A percentile compares a stretch with the other conserved stretches of the same genome.
Conservation (phyloP, 2,113 vertebrate genomes). For the Xiphophorus hellerii region DNA sequence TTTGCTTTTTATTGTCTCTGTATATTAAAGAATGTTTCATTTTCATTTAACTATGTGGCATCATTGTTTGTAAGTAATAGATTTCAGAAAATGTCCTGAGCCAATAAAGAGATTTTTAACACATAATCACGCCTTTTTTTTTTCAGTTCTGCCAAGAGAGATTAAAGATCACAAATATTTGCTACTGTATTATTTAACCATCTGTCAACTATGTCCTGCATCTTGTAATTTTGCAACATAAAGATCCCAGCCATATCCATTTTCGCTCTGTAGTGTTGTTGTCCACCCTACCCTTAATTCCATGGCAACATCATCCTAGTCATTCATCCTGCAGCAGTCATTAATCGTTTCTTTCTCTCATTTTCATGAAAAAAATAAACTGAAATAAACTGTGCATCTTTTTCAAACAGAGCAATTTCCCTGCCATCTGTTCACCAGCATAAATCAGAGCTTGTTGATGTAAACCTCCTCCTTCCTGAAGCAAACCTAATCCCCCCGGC, state of each 20-base stretch:
- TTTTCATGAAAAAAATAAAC: slow-evolving; percentile 40
- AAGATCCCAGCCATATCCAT: background rate
- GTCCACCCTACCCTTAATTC: background rate
- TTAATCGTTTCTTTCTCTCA: slow-evolving; percentile 11
- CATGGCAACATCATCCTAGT: background rate
- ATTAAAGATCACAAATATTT: background rate
- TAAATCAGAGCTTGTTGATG: slow-evolving; percentile 75
- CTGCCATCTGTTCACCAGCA: slow-evolving; percentile 72
- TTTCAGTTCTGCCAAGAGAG: background rate
- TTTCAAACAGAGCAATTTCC: slow-evolving; percentile 77
- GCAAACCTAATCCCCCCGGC: slow-evolving; percentile 30
- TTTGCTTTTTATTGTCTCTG: background rate
- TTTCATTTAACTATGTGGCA: background rate
- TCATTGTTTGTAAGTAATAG: background rate
- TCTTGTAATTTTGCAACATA: background rate
- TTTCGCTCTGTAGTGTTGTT: slow-evolving; percentile 5
- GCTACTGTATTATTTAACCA: background rate
- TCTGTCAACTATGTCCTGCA: background rate
- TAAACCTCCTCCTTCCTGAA: slow-evolving; percentile 63
- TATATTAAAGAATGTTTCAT: background rate
- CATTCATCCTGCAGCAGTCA: background rate
- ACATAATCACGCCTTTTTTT: background rate
- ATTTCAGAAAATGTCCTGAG: background rate
- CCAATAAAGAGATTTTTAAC: background rate
- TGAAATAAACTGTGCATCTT: slow-evolving; percentile 72